Base-by-base conservation (phyloP, 92 coral and sea anemone genomes). In the Ricordea florida region DNA sequence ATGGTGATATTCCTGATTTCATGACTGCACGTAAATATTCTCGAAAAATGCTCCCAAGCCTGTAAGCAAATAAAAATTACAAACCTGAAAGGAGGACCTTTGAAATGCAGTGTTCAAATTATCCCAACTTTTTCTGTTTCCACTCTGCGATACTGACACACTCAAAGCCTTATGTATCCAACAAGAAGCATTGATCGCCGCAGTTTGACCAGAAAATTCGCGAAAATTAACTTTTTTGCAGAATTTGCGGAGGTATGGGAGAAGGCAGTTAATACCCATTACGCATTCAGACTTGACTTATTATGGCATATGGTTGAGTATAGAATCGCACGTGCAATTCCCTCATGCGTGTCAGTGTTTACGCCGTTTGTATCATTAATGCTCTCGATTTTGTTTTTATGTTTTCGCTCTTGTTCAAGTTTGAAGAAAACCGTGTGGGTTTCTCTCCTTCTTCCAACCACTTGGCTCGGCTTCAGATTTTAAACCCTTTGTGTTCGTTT, bases 141-240 rank as follows among this genome's bases (percentile, higher is more conserved):
- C 78, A 35, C 51, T 53, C 69, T 53, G 56, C 13, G 59, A 15
- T 14, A 80, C 21, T 25, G 73, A 79, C 17, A 66, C 43, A 30
- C 75, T 33, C 51, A 79, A 70, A 30, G 44, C 80, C 63, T 79
- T 85, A 48, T 85, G 90, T 2, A 85, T 42, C 91, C 91, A 85
- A 37, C 86, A 79, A 49, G 86, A 69, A 1, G 78, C 90, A 33
- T 85, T 86, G 0, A 78, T 66, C 15, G 81, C 85, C 10, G 77
- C 82, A 10, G 64, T 60, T 67, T 76, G 47, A 5, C 79, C 72
- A n/a, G 62, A 48, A 51, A 76, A 69, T n/a, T 72, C 62, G 21
- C 57, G 48, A n/a, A 79, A 23, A 21, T 57, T 42, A 2, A 55
- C 32, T 16, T 55, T 61, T 48, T 45, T 66, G 31, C 69, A 13